Base-by-base conservation (phyloP, 2,888 invertebrate genomes). In the Callosobruchus maculatus region DNA sequence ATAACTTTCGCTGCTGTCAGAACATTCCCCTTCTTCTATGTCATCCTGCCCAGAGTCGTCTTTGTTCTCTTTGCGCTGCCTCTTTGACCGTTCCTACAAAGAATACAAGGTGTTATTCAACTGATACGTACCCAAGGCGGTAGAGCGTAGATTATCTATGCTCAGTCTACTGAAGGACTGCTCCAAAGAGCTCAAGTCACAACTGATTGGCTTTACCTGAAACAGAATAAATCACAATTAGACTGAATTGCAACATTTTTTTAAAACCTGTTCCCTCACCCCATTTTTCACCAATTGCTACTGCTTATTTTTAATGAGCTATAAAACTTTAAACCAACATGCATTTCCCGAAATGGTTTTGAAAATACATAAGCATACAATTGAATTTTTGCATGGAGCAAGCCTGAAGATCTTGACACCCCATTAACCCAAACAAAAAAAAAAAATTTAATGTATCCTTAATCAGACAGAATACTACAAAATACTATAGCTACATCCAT, bases 1-100 rank as follows among this genome's bases (percentile, higher is more conserved):
- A n/a, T n/a, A 86, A 74, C 88, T 88, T 20, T 9, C 68, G 79
- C 88, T 74, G 66, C 76, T 78, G 68, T 79, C 82, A 79, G 91
- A 91, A 85, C 92, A 92, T 88, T 93, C 92, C 20, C 92, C 93
- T 84, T 93, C 92, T 88, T 93, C 92, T 71, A 90, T 83, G 79
- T 85, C 85, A 2, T 80, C 26, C 30, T 21, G 66, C 20, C n/a
- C 70, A 26, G 71, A 74, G 20, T 69, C 69, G 13, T 26, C 1
- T 22, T 49, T 71, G 70, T 75, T 77, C 22, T 77, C 74, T 73
- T 77, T 76, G 30, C 77, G 70, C 72, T 74, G 76, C 75, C 83
- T 80, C 81, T 85, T 87, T 74, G 13, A 49, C 18, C 75, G 67
- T 72, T 81, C 86, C 86, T 86, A 83, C 82, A 87, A 86, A 86